Percentiles rank a stretch among this genome's conserved stretches.
Conservation (phyloP, 2,113 vertebrate species). For the Vulpes ferrilata region DNA sequence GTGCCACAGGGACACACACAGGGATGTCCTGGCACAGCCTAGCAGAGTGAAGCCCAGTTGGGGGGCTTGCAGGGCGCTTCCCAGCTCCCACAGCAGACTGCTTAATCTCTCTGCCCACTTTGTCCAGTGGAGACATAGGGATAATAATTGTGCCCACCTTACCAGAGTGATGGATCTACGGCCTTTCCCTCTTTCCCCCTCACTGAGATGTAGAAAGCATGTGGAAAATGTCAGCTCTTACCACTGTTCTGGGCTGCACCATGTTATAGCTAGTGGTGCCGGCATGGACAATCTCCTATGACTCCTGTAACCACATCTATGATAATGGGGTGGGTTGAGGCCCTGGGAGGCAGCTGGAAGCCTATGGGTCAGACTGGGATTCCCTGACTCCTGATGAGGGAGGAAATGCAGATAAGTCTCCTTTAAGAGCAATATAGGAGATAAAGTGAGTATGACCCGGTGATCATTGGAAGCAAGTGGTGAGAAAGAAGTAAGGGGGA, state of each 20-base stretch:
- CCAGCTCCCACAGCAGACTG: neutral
- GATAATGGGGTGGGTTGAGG: neutral
- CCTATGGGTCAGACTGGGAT: too few species aligned
- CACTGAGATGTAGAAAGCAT: neutral
- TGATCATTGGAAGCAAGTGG: neutral
- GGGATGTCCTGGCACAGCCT: accelerated
- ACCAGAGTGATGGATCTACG: neutral
- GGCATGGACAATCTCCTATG: too few species aligned
- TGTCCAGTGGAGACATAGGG: neutral
- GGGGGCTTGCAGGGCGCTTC: neutral
- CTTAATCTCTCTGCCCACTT: neutral
- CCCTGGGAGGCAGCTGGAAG: neutral
- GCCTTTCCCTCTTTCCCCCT: neutral
- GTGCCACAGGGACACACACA: neutral
- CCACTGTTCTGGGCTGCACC: neutral
- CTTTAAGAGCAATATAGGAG: neutral
- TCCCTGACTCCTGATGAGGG: neutral
- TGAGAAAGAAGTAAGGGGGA: neutral
- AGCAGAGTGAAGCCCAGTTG: accelerated
- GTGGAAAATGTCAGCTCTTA: neutral
- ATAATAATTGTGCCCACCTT: neutral
- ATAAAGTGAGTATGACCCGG: neutral
- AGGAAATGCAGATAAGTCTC: neutral
- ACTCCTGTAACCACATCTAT: too few species aligned
- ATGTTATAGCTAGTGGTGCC: neutral